Evolutionary conservation across 30 jellyfish, hydroid and myxozoan species (phyloP).

Genomic region (Sanderia malayensis): DNA sequence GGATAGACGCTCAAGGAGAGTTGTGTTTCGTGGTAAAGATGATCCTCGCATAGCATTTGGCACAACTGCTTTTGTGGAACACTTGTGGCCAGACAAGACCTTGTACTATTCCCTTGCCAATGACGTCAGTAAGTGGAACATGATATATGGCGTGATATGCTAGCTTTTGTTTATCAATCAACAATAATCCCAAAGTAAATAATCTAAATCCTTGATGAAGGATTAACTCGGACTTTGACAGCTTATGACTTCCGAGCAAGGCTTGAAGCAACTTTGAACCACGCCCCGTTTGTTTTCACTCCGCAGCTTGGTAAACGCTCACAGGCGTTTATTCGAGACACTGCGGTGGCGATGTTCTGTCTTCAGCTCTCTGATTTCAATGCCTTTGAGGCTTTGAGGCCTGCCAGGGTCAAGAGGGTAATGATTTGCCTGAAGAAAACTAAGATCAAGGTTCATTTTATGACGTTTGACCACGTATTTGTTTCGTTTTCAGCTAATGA

Average conservation of each 20-base stretch:
- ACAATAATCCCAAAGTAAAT: neutral
- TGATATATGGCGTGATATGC: too few species aligned
- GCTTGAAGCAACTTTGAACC: neutral
- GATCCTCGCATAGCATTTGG: conserved; percentile 35
- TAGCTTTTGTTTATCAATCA: neutral
- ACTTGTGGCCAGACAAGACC: conserved; percentile 65
- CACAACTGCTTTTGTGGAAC: conserved; percentile 34
- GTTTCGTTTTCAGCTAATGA: conserved; percentile 27
- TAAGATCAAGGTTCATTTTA: neutral
- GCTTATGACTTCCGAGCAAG: neutral
- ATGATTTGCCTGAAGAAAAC: neutral
- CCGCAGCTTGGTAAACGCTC: too few species aligned
- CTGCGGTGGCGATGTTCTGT: too few species aligned
- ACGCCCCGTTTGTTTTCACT: too few species aligned
- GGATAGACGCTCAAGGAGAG: conserved; percentile 26
- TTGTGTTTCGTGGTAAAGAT: conserved; percentile 35
- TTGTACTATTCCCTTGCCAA: conserved; percentile 45
- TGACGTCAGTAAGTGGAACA: conserved; percentile 40
- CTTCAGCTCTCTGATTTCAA: too few species aligned
- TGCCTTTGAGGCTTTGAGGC: neutral
- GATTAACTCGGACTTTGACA: neutral
- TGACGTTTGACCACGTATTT: neutral
- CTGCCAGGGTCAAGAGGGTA: neutral
- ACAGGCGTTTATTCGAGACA: too few species aligned
- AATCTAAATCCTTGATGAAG: neutral